Base-by-base conservation (phyloP, 2,888 invertebrate genomes). In the Arrhopalites spinosus region DNA sequence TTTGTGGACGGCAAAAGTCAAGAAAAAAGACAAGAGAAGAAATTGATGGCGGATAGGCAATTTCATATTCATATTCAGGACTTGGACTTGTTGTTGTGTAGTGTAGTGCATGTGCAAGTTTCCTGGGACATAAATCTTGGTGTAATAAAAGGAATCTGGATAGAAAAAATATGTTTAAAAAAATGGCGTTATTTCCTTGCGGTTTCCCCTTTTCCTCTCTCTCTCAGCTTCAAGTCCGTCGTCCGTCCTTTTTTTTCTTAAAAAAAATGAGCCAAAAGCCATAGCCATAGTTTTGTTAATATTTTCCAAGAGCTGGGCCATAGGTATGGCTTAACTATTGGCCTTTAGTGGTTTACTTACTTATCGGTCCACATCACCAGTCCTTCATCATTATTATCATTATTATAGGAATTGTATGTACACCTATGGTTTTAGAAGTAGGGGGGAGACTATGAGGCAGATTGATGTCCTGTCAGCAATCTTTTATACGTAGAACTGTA, bases 381-480 rank as follows among this genome's bases (percentile, higher is more conserved):
- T 50, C 53, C 20, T 25, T 53, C 69, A 23, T 56, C 36, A 27
- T 36, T 15, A 56, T 53, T 53, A 56, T 70, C 11, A 53, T 69
- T 17, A 25, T n/a, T 69, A 69, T 69, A 45, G 1, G 11, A 61
- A 13, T 2, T 59, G 25, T 61, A 61, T 27, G 7, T 61, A 61
- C 25, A 36, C 29, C 2, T 0, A 36, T n/a, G 3, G n/a, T 45
- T 23, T 3, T 20, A 13, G 45, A 30, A 64, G n/a, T 29, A 27
- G 30, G 27, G 11, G 17, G 56, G 56, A 70, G 70, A 56, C 70
- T 70, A 70, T 23, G 30, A 29, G 11, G 15, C 29, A 70, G 70
- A 70, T 70, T 70, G 70, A 70, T 70, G 70, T 70, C 70, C 70
- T 70, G 70, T 70, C 70, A 70, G 70, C 70, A 70, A 70, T 70